A percentile compares a stretch with the other conserved stretches of the same genome.
Evolutionary conservation across 2,888 invertebrate genomes (phyloP).

Genomic region (Catocala sponsa): DNA sequence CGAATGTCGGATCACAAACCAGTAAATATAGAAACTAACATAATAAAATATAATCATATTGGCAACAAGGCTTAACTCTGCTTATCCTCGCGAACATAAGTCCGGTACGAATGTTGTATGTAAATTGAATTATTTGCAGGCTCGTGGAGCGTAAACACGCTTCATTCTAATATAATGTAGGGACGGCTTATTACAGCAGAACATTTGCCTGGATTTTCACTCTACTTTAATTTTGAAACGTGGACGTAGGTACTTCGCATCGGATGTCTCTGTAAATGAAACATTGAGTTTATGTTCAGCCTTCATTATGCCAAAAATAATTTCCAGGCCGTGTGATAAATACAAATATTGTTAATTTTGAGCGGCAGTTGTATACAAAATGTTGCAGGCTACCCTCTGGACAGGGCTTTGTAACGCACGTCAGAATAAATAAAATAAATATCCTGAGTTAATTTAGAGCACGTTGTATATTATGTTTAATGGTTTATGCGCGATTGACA

Average conservation of each 20-base stretch:
- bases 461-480: too few species aligned
- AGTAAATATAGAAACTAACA: background rate
- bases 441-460: too few species aligned
- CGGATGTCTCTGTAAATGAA: background rate
- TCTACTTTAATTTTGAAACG: slow-evolving; percentile 12
- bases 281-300: background rate
- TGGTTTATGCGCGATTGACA: too few species aligned
- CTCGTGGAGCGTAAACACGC: slow-evolving; percentile 17
- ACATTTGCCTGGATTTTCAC: slow-evolving; percentile 16
- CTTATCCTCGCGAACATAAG: slow-evolving; percentile 1
- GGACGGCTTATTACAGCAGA: slow-evolving; percentile 9
- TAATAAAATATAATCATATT: slow-evolving; percentile 7
- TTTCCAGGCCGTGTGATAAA: too few species aligned
- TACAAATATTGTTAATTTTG: too few species aligned
- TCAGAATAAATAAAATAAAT: too few species aligned
- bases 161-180: slow-evolving; percentile 20
- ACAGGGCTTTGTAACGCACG: too few species aligned
- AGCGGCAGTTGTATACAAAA: too few species aligned
- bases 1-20: background rate
- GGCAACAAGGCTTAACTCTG: background rate
- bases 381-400: too few species aligned
- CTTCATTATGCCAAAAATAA: too few species aligned
- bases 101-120: slow-evolving; percentile 17
- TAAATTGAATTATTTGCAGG: slow-evolving; percentile 32
- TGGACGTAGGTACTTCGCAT: background rate